Evolutionary conservation across 2,113 vertebrate genomes (phyloP).

Genomic region (Aphelocoma coerulescens): DNA sequence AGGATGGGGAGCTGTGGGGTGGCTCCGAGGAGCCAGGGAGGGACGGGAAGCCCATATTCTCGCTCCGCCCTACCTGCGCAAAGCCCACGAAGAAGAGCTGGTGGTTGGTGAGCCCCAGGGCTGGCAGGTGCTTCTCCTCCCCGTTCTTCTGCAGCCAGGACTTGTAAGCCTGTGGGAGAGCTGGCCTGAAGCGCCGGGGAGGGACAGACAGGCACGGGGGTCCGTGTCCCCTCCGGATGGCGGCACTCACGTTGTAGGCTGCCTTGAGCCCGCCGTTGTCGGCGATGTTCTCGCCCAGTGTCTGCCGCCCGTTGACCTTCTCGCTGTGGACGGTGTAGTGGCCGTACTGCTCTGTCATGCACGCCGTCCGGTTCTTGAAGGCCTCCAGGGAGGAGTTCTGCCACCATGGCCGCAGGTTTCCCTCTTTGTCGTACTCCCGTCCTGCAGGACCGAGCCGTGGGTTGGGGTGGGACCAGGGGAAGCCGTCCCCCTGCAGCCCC

Average conservation of each 20-base stretch:
- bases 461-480: neutral
- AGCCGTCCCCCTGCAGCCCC: neutral
- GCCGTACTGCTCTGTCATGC: constrained; percentile 90
- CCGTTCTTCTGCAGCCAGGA: constrained; percentile 85
- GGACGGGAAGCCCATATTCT: neutral
- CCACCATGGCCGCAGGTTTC: constrained; percentile 94
- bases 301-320: constrained; percentile 91
- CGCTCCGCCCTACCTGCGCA: constrained; percentile 81
- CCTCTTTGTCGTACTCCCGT: constrained; percentile 93
- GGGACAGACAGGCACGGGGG: neutral
- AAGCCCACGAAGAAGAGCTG: constrained; percentile 98
- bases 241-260: constrained; percentile 85
- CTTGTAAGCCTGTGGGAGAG: constrained; percentile 82
- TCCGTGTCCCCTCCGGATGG: fast-evolving
- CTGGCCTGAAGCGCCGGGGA: neutral
- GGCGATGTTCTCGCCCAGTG: constrained; percentile 93
- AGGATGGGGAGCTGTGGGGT: neutral
- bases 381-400: constrained; percentile 90
- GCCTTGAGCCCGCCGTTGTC: constrained; percentile 96
- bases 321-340: constrained; percentile 87
- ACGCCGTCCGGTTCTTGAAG: constrained; percentile 88
- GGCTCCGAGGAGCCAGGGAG: fast-evolving
- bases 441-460: constrained; percentile 64
- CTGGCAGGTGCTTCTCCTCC: constrained; percentile 88
- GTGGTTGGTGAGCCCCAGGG: constrained; percentile 90